Evolutionary conservation across 2,113 vertebrate genomes (phyloP), one percentile per base, ranked within the genome.

Genomic region (Ptilorrhoa leucosticta): DNA sequence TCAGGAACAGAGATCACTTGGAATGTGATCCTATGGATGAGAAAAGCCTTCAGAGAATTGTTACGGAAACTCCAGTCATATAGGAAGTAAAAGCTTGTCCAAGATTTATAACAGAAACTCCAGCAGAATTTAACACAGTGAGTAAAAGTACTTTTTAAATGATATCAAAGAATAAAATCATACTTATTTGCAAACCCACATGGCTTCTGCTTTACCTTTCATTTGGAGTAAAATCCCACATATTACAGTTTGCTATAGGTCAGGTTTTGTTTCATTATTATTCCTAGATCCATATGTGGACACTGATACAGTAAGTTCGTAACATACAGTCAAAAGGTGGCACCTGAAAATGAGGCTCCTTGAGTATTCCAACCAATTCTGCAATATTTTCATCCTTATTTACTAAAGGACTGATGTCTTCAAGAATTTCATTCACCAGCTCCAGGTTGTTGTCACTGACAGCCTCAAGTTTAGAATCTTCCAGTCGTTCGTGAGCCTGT

Each of bases 341-440:
- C 96, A 99, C 99, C 99, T 99, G 98, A 96, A 99, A 99, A 96
- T 99, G 99, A 70, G 99, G 99, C 77, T 99, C 99, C 94, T 99
- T 98, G 37, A 99, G 98, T 93, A 99, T 99, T 73, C 97, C 98
- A 97, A 98, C 97, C 56, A 99, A 97, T 89, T 99, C 99, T 37
- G 98, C 97, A 51, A 98, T 98, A 40, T 98, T 98, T 96, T 98
- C 97, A 96, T 99, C 98, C 95, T 98, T 98, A 91, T 97, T 97
- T 61, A 97, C 89, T 95, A 99, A 97, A 37, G 97, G 98, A 88
- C 97, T 98, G 95, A 99, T 99, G 66, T 99, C 99, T 90, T 99
- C 98, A 94, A 99, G 98, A 97, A 99, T 99, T 95, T 99, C 99
- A 75, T 98, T 98, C 86, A 99, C 98, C 93, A 99, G 89, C 95